phyloP scores from a whole-genome alignment of 2,888 invertebrate species.

The Eupithecia centaureata region DNA sequence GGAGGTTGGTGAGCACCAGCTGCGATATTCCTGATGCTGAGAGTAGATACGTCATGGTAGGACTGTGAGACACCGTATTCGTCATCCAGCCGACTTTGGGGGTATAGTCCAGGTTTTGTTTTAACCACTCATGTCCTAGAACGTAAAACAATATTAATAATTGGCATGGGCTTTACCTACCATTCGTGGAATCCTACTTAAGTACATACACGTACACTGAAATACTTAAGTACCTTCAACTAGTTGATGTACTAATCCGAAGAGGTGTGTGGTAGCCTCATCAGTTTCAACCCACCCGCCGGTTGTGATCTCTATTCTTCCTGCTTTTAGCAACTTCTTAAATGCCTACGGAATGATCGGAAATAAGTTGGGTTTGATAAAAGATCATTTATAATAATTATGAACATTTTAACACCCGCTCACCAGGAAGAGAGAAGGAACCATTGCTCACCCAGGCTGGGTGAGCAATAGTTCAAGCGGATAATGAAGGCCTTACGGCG shows the following conservation, averaged over 20 bases:
- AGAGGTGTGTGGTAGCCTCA: conserved; percentile 94
- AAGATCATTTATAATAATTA: too few relatives aligned
- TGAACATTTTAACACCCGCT: too few relatives aligned
- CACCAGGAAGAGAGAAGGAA: too few relatives aligned
- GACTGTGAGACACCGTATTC: conserved; percentile 97
- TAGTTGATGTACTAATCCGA: conserved; percentile 94
- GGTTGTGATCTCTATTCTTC: conserved; percentile 94
- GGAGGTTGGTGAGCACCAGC: conserved; percentile 94
- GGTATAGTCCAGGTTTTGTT: conserved; percentile 89
- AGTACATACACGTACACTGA: background rate
- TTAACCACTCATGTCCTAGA: conserved; percentile 95
- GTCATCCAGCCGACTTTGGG: conserved; percentile 95
- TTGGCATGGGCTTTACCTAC: background rate
- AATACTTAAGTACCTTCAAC: conserved; percentile 92
- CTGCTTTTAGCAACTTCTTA: conserved; percentile 89
- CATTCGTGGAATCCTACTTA: background rate
- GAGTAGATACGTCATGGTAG: conserved; percentile 94
- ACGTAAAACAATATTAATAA: conserved; percentile 1
- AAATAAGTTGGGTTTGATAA: background rate
- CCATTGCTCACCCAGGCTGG: background rate
- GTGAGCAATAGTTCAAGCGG: background rate
- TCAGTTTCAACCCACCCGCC: conserved; percentile 98
- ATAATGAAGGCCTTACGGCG: background rate
- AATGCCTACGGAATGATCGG: conserved; percentile 77
- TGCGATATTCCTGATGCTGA: conserved; percentile 90